Evolutionary conservation across 2,888 invertebrate genomes (phyloP), one percentile per base, ranked within the genome.

Genomic region (Brachynemurus nebulosus): DNA sequence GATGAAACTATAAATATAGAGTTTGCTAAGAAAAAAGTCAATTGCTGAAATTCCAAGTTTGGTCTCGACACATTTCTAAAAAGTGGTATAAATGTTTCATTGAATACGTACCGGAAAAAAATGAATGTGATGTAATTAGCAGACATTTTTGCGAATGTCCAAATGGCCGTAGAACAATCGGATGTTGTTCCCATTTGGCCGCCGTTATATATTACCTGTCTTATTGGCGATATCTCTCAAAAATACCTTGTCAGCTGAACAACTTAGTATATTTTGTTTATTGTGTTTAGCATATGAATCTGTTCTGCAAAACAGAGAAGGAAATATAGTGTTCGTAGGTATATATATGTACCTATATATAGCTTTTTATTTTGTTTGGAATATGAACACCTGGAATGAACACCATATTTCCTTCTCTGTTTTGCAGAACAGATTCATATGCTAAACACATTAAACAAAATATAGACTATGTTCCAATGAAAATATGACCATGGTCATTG

Each of bases 171-270:
- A 6, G 45, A 34, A 45, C 45, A 23, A 44, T 45, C 20, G 44
- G 45, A 2, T 46, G 27, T 25, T 46, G 46, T 20, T 47, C 46
- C 14, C 45, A 46, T 16, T 21, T 46, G 18, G 46, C 46, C 2
- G 45, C 17, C 14, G 17, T 46, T 12, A 33, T 27, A 12, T 46
- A 46, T 20, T 45, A 44, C 21, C 33, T 45, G 4, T 23, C 3
- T 9, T 16, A 45, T 21, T 17, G 14, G 2, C 19, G 21, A 35
- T 44, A 41, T 34, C 9, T 19, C 4, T 45, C 2, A 36, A 23
- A 23, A 45, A 45, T 45, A 16, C 8, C 9, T 25, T 9, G 27
- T 8, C 27, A 25, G 27, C 27, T 9, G 27, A 25, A 25, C n/a
- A n/a, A n/a, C n/a, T n/a, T n/a, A n/a, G n/a, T n/a, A n/a, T n/a